phyloP scores from a whole-genome alignment of 2,113 vertebrate genomes.

The Barbus barbus region DNA sequence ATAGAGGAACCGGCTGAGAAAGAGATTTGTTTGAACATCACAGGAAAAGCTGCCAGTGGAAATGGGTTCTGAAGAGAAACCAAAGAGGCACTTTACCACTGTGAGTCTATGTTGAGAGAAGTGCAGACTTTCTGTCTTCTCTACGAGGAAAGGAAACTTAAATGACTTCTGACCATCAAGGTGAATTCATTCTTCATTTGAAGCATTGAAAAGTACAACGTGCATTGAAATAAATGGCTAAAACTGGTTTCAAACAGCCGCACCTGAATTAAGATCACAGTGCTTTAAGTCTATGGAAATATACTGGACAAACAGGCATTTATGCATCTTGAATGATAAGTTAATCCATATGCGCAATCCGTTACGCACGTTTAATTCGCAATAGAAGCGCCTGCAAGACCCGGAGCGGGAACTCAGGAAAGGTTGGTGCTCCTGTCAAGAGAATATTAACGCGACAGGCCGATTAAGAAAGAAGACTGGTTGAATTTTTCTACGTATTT shows the following conservation, averaged over 20 bases:
- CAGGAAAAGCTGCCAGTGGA: constrained; percentile 43
- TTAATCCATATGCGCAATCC: background rate
- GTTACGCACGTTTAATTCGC: constrained; percentile 27
- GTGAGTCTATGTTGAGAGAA: constrained; percentile 13
- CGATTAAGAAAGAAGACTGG: constrained; percentile 40
- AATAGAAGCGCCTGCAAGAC: constrained; percentile 46
- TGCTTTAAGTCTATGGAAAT: background rate
- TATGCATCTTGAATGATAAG: background rate
- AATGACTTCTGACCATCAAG: background rate
- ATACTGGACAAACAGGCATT: background rate
- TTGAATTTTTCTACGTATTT: background rate
- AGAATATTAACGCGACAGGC: constrained; percentile 57
- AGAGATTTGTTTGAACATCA: constrained; percentile 33
- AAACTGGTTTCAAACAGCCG: background rate
- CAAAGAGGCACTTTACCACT: constrained; percentile 11
- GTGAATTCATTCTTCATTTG: background rate
- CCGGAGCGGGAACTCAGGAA: constrained; percentile 61
- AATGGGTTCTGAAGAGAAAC: constrained; percentile 59
- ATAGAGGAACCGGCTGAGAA: constrained; percentile 10
- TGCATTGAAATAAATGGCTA: background rate
- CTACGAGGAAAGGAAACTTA: background rate
- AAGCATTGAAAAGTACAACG: background rate
- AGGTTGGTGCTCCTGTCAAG: constrained; percentile 59
- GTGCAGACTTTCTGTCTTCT: constrained; percentile 24
- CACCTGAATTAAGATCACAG: background rate